Base-by-base conservation (phyloP, 2,888 invertebrate species). In the Hedychridium roseum region DNA sequence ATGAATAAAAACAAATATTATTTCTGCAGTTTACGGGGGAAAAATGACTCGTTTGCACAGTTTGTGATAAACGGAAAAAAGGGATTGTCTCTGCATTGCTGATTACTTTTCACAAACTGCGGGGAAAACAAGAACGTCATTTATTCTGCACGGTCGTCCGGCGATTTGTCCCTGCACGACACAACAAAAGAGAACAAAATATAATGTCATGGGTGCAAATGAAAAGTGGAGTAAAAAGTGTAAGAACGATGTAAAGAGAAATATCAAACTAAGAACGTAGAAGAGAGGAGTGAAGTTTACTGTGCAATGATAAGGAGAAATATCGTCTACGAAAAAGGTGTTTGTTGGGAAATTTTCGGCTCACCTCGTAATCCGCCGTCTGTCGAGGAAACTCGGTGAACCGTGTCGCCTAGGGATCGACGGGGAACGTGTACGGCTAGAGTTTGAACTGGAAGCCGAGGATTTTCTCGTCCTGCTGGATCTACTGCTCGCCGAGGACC, bases 341-440 rank as follows among this genome's bases (percentile, higher is more conserved):
- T 23, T 6, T 23, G 9, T 23, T 23, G 5, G 5, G 23, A 6
- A 9, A 23, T 23, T 6, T 6, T 23, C 23, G 9, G 9, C 47
- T 61, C 88, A 97, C 96, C 96, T 97, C 66, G 97, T 97, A 72
- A 97, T 97, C 65, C 97, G 86, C 49, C 97, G 85, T 67, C 94
- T 85, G 80, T 96, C 96, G 54, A 96, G 83, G 81, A 96, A 96
- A 80, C 94, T 94, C 14, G 97, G 97, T 46, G 96, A 96, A 31
- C 96, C 96, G 66, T 91, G 89, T 52, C 96, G 86, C 46, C 96
- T 84, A 39, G 96, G 94, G 78, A 96, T 96, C 50, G 95, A 95
- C n/a, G 89, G 91, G 50, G 92, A 91, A 53, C 90, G 84, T 47
- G 88, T 88, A 60, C 87, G 83, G 64, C 76, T 81, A 14, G 73